Evolutionary conservation across 1,140 invertebrate genomes (phyloP), one percentile per base, ranked within the genome.

Genomic region (Aporrectodea caliginosa): DNA sequence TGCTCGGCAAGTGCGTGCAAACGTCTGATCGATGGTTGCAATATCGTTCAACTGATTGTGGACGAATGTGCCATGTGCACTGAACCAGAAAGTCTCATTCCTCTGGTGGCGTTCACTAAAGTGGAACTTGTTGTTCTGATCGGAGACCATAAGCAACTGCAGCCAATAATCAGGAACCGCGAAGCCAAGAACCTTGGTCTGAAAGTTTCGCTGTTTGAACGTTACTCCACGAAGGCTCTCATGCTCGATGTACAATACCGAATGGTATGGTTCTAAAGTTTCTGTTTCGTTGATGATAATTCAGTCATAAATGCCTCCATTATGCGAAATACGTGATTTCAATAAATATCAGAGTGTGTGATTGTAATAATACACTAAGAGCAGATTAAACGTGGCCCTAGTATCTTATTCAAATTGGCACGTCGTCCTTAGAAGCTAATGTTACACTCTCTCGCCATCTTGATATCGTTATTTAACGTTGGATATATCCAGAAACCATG

Each of bases 1-100:
- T 85, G 84, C 82, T 69, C 75, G 12, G 82, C 81, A 0, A 84
- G 82, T 80, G 82, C 82, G 43, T 78, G 81, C 34, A 73, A 80
- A 16, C 35, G 75, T 27, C 34, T 80, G 27, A 58, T 0, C n/a
- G 2, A 58, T 14, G 74, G 27, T 31, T 31, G 74, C 68, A 79
- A 80, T 35, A 69, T 83, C 43, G 75, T 75, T n/a, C 83, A 88
- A 86, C 78, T 87, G 34, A 85, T 88, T 43, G 84, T 88, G 16
- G 86, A 88, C 82, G 86, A 87, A 79, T 81, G 82, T 77, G 85
- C 83, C 2, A 86, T 86, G 86, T 85, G 84, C 73, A 84, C 83
- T 16, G 85, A 87, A 73, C 85, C 86, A 29, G 83, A 86, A 43
- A 83, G 81, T 80, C 35, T 87, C 71, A 81, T 85, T 14, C 83